Evolutionary conservation across 2,888 invertebrate genomes (phyloP).

Genomic region (Pyrrhosoma nymphula): DNA sequence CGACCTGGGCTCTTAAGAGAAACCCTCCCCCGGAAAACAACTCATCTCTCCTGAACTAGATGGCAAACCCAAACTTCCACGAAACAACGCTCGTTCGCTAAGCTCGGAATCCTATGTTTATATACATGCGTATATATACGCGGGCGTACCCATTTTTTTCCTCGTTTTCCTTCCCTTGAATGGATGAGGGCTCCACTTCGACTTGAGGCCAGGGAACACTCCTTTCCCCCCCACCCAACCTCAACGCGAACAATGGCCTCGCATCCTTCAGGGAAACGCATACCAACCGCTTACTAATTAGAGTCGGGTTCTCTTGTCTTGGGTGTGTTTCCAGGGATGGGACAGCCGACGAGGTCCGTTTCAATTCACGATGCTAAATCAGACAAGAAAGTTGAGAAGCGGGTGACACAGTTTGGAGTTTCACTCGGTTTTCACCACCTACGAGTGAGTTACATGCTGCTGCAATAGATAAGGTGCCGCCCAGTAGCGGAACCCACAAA

Average conservation of each 20-base stretch:
- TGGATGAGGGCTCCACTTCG: neutral
- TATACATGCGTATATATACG: neutral
- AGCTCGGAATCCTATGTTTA: neutral
- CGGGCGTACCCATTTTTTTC: neutral
- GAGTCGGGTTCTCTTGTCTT: neutral
- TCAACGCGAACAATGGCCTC: neutral
- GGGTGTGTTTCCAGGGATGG: neutral
- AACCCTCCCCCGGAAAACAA: neutral
- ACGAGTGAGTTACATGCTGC: neutral
- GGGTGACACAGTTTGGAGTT: neutral
- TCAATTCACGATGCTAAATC: neutral
- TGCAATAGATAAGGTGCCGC: neutral
- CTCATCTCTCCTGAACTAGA: neutral
- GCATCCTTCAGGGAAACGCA: neutral
- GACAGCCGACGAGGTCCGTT: neutral
- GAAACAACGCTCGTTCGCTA: neutral
- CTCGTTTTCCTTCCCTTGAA: neutral
- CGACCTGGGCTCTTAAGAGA: neutral
- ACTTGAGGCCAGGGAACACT: neutral
- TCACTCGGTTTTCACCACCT: neutral
- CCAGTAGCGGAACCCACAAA: neutral
- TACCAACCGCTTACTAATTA: constrained; percentile 10
- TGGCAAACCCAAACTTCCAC: neutral
- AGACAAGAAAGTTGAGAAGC: neutral
- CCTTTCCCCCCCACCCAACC: neutral